phyloP scores from a whole-genome alignment of 2,797 vertebrate species.

The Dromococcyx pavoninus region DNA sequence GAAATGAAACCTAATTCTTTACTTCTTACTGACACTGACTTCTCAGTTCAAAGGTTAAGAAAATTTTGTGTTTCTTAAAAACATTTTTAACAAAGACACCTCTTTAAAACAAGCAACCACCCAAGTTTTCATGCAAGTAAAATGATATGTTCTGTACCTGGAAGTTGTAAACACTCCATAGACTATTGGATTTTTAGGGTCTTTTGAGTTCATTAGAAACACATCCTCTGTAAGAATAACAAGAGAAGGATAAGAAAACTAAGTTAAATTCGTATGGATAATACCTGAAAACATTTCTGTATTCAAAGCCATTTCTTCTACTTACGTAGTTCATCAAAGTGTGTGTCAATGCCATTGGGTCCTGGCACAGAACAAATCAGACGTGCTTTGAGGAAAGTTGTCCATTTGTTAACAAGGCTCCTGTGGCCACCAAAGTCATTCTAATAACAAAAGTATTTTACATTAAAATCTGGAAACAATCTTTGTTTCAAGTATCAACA shows the following conservation, averaged over 20 bases:
- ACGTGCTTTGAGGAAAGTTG: conserved; percentile 96
- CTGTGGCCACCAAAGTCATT: conserved; percentile 97
- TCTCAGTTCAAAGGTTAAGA: conserved; percentile 53
- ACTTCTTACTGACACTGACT: neutral
- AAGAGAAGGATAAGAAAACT: neutral
- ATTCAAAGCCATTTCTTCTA: conserved; percentile 24
- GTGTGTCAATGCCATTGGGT: conserved; percentile 95
- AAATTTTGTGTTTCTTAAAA: conserved; percentile 11
- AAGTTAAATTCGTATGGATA: neutral
- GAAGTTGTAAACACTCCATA: conserved; percentile 97
- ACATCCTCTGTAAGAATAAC: conserved; percentile 80
- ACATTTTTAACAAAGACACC: conserved; percentile 39
- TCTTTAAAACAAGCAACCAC: neutral
- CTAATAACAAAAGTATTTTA: conserved; percentile 71
- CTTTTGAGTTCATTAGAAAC: conserved; percentile 97
- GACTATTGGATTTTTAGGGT: conserved; percentile 94
- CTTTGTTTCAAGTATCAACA: neutral
- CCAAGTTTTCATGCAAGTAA: conserved; percentile 7
- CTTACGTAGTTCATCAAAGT: conserved; percentile 98
- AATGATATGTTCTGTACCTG: conserved; percentile 81
- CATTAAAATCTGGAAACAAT: neutral
- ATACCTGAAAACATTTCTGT: neutral
- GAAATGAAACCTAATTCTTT: conserved; percentile 41
- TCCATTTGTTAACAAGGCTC: conserved; percentile 99
- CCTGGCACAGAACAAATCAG: conserved; percentile 95